Percentiles rank a stretch among this genome's conserved stretches.
Conservation (phyloP, 1,140 invertebrate species). For the Araneus ventricosus region DNA sequence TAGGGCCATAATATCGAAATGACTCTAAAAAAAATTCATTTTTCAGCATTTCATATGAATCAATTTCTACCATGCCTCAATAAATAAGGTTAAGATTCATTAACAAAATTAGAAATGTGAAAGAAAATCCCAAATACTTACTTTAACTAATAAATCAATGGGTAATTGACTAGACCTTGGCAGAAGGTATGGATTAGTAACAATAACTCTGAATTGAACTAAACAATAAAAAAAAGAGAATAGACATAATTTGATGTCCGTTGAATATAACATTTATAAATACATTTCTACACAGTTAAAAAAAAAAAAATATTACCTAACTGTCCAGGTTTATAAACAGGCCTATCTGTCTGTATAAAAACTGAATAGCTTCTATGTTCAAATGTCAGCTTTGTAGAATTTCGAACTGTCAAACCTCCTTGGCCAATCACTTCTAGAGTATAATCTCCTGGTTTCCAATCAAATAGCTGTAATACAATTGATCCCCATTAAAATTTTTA, state of each 20-base stretch:
- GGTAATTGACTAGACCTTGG: constrained; percentile 83
- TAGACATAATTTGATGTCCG: not conserved
- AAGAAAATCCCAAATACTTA: constrained; percentile 78
- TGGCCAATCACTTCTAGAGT: constrained; percentile 87
- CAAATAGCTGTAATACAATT: constrained; percentile 83
- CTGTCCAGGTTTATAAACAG: constrained; percentile 94
- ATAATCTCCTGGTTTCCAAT: constrained; percentile 87
- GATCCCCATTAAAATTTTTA: too few species aligned
- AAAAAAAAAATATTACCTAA: constrained; percentile 77
- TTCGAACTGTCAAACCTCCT: constrained; percentile 87
- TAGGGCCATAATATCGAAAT: too few species aligned
- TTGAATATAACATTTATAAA: too few species aligned
- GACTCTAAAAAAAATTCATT: too few species aligned
- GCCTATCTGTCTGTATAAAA: constrained; percentile 96
- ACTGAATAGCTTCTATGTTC: constrained; percentile 92
- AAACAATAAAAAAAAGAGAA: constrained; percentile 58
- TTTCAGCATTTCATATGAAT: too few species aligned
- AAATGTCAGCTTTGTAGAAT: constrained; percentile 87
- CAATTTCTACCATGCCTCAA: too few species aligned
- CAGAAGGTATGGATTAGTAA: constrained; percentile 87
- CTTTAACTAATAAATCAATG: constrained; percentile 84
- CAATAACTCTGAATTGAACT: constrained; percentile 90
- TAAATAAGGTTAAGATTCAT: too few species aligned
- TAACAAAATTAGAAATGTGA: too few species aligned
- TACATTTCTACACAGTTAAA: too few species aligned